phyloP scores from a whole-genome alignment of 2,113 vertebrate species.

The Podiceps cristatus region DNA sequence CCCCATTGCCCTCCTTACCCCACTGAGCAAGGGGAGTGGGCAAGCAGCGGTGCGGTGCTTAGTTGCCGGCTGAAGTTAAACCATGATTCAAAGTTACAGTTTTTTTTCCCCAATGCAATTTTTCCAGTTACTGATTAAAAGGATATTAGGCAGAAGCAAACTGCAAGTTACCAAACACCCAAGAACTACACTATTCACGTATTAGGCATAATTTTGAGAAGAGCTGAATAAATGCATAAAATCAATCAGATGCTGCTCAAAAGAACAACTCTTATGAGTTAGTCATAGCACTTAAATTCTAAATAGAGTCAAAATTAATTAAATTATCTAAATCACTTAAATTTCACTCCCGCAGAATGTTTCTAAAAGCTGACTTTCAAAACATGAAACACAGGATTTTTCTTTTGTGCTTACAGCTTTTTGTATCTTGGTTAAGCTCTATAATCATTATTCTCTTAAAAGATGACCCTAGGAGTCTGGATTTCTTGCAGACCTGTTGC shows the following conservation, averaged over 20 bases:
- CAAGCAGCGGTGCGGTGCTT: too few relatives aligned
- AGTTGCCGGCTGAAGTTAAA: too few relatives aligned
- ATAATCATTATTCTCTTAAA: not conserved
- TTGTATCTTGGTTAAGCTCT: not conserved
- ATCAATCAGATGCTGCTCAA: not conserved
- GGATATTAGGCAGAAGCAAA: not conserved
- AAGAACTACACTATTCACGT: not conserved
- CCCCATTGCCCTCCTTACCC: too few relatives aligned
- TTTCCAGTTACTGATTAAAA: not conserved
- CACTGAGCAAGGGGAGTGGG: too few relatives aligned
- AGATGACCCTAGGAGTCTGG: not conserved
- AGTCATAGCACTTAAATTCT: not conserved
- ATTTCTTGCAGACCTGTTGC: not conserved
- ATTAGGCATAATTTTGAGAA: not conserved
- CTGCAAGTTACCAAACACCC: not conserved
- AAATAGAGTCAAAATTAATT: not conserved
- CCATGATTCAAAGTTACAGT: not conserved
- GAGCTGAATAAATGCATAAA: not conserved
- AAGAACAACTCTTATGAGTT: not conserved
- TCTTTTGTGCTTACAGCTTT: not conserved
- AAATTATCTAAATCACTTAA: not conserved
- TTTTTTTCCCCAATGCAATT: not conserved
- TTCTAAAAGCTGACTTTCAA: not conserved
- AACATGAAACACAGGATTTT: not conserved
- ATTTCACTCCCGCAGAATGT: not conserved